Conservation (phyloP, 2,113 vertebrate species). For the Hippopotamus amphibius region DNA sequence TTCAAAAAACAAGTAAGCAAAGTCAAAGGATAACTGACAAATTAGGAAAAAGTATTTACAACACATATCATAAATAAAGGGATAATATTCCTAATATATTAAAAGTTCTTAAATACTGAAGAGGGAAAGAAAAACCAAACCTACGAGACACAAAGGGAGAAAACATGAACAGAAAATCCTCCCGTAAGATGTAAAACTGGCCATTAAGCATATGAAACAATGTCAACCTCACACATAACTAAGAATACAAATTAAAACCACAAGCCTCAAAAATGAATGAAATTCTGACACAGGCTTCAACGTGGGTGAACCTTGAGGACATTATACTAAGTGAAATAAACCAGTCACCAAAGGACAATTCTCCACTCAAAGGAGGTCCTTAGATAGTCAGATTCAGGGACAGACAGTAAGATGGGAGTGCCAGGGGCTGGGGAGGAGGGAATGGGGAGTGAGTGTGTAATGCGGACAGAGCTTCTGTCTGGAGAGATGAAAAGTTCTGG, state of each 20-base stretch:
- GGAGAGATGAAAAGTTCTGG: background rate
- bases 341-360: background rate
- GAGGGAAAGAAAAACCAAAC: background rate
- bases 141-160: background rate
- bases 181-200: background rate
- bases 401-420: too few species aligned
- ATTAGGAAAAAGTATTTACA: background rate
- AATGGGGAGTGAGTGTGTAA: background rate
- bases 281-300: background rate
- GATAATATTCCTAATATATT: too few species aligned
- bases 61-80: too few species aligned
- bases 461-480: background rate
- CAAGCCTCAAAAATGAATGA: background rate
- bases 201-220: background rate
- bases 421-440: background rate
- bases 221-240: background rate
- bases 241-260: accelerated
- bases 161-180: background rate
- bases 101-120: too few species aligned
- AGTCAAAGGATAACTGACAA: background rate
- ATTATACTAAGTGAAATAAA: background rate
- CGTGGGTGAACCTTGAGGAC: too few species aligned
- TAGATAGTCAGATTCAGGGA: background rate
- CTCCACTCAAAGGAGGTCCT: background rate
- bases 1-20: background rate